Percentiles rank a stretch among this genome's conserved stretches.
These are phyloP conservation scores for Adoxophyes honmai DNA, from an alignment of 1,140 invertebrate species.

Conservation along the genomic window DNA sequence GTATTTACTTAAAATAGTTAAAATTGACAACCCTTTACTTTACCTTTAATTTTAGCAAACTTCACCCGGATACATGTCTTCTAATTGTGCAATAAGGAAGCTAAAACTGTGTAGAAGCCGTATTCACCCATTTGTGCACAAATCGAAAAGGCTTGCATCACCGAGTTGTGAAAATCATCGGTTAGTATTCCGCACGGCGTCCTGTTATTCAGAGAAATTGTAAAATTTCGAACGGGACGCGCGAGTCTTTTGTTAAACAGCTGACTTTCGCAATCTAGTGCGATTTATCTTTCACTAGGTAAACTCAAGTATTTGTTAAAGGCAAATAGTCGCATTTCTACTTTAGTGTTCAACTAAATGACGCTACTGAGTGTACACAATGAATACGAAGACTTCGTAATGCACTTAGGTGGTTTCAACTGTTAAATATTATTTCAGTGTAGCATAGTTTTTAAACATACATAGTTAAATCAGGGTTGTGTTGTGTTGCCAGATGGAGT, in stretches of 20 bases:
- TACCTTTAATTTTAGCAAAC: no score
- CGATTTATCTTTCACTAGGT: constrained; percentile 2
- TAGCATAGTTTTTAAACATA: no score
- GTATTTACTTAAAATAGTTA: no score
- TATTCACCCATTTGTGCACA: background rate
- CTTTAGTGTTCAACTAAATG: background rate
- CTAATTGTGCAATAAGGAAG: no score
- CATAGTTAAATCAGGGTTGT: no score
- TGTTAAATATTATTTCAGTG: no score
- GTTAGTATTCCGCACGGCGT: constrained; percentile 46
- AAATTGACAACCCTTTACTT: no score
- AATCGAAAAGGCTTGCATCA: background rate
- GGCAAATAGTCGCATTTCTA: background rate
- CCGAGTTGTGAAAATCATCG: constrained; percentile 17
- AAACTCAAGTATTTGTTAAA: background rate
- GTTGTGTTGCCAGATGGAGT: no score
- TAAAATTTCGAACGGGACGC: constrained; percentile 53
- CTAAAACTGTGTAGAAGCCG: background rate
- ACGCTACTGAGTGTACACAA: background rate
- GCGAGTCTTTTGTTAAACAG: constrained; percentile 50
- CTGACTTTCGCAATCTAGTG: constrained; percentile 43
- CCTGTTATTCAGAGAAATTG: constrained; percentile 64
- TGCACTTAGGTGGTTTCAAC: no score
- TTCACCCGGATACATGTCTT: no score
- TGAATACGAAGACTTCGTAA: no score